phyloP scores from a whole-genome alignment of 2,797 vertebrate genomes.

The Arvicola amphibius region DNA sequence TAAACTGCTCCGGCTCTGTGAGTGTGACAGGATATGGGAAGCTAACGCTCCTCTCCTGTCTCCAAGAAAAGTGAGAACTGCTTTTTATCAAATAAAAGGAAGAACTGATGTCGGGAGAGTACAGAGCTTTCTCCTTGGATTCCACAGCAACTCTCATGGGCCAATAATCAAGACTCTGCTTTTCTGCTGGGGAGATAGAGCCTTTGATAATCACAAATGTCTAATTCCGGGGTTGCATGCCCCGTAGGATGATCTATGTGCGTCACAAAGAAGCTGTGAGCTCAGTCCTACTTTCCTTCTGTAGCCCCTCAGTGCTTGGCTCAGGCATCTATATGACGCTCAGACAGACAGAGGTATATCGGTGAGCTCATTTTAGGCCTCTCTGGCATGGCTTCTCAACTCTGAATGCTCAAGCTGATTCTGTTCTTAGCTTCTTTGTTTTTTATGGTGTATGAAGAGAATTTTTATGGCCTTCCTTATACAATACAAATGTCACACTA shows the following conservation, averaged over 20 bases:
- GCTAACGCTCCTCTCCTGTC: not conserved
- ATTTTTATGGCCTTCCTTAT: slow-evolving; percentile 97
- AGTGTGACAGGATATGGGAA: not conserved
- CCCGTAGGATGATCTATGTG: not conserved
- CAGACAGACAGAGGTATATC: slow-evolving; percentile 91
- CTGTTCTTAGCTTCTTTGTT: slow-evolving; percentile 89
- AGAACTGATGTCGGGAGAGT: slow-evolving; percentile 51
- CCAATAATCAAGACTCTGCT: not conserved
- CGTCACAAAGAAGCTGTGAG: not conserved
- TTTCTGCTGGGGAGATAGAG: not conserved
- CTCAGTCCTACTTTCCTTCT: slow-evolving; percentile 88
- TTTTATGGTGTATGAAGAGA: slow-evolving; percentile 96
- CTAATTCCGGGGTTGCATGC: not conserved
- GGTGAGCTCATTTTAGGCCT: slow-evolving; percentile 91
- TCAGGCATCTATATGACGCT: slow-evolving; percentile 93
- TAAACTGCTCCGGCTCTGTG: not conserved
- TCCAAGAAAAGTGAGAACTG: not conserved
- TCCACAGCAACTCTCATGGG: not conserved
- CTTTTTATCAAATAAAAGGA: slow-evolving; percentile 47
- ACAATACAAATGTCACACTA: slow-evolving; percentile 95
- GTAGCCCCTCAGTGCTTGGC: slow-evolving; percentile 88
- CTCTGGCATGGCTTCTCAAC: slow-evolving; percentile 90
- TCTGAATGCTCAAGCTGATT: slow-evolving; percentile 98
- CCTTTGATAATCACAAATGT: not conserved
- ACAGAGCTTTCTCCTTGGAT: slow-evolving; percentile 47